Percentiles rank a stretch among this genome's conserved stretches.
phyloP scores from a whole-genome alignment of 2,113 vertebrate species.

The Rhinogobius similis region DNA sequence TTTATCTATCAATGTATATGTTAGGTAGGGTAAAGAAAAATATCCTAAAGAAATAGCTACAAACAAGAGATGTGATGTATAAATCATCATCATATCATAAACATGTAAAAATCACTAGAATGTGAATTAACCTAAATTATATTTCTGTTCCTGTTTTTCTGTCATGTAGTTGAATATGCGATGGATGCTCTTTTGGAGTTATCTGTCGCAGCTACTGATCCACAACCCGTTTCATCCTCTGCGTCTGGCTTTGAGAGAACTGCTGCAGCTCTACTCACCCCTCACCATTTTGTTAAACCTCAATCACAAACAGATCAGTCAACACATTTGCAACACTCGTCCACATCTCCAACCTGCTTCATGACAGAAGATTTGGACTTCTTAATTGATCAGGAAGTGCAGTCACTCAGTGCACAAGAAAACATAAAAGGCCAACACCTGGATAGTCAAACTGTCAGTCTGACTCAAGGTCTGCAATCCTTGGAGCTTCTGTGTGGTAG shows the following conservation, averaged over 20 bases:
- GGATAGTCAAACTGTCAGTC: conserved; percentile 16
- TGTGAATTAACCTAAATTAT: neutral
- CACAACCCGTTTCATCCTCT: conserved; percentile 46
- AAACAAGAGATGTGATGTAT: neutral
- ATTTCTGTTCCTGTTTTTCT: neutral
- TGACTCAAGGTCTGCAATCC: conserved; percentile 66
- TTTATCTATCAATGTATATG: no score
- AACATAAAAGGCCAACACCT: neutral
- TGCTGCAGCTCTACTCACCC: conserved; percentile 68
- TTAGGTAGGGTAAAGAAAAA: no score
- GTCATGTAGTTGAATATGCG: conserved; percentile 86
- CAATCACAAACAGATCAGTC: conserved; percentile 36
- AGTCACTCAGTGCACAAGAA: conserved; percentile 53
- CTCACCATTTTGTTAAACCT: conserved; percentile 29
- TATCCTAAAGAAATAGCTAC: neutral
- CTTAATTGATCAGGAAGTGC: conserved; percentile 82
- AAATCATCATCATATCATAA: no score
- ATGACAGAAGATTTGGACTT: conserved; percentile 83
- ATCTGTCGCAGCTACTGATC: conserved; percentile 82
- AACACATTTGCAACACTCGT: neutral
- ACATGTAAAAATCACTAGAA: no score
- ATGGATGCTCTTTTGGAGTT: conserved; percentile 95
- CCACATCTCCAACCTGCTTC: conserved; percentile 16
- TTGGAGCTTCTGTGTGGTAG: conserved; percentile 20
- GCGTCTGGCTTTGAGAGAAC: conserved; percentile 78